Conservation (phyloP, 2,113 vertebrate genomes). For the Tragulus kanchil region DNA sequence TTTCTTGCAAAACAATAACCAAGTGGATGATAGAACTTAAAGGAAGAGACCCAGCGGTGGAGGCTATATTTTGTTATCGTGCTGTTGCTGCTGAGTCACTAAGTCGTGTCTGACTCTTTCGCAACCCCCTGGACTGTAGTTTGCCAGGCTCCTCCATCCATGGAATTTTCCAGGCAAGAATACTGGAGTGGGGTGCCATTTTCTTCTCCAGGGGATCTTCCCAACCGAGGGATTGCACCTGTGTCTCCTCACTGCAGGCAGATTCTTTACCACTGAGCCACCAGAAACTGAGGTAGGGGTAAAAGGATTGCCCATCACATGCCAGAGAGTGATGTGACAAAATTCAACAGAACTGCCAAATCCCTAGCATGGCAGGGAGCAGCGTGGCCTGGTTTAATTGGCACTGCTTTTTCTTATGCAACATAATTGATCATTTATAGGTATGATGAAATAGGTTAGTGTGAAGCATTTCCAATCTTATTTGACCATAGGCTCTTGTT, state of each 20-base stretch:
- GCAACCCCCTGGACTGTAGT: background rate
- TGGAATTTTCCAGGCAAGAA: background rate
- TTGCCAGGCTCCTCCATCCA: background rate
- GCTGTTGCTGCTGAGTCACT: background rate
- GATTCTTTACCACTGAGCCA: background rate
- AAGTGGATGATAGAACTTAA: background rate
- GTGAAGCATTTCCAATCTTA: conserved; percentile 40
- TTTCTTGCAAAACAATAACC: conserved; percentile 26
- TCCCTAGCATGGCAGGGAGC: background rate
- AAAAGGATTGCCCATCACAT: background rate
- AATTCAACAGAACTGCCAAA: background rate
- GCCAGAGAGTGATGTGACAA: background rate
- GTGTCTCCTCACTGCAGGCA: background rate
- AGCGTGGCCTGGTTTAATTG: background rate
- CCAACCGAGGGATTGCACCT: background rate
- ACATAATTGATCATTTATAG: background rate
- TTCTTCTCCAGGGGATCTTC: background rate
- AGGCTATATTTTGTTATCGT: conserved; percentile 19
- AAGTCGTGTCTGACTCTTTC: background rate
- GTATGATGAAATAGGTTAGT: background rate
- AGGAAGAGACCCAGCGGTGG: background rate
- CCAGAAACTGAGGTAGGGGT: background rate
- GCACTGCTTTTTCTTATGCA: background rate
- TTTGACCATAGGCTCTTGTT: background rate
- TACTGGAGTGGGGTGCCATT: background rate